Evolutionary conservation across 2,888 invertebrate genomes (phyloP).

Genomic region (Cynaeus angustus): DNA sequence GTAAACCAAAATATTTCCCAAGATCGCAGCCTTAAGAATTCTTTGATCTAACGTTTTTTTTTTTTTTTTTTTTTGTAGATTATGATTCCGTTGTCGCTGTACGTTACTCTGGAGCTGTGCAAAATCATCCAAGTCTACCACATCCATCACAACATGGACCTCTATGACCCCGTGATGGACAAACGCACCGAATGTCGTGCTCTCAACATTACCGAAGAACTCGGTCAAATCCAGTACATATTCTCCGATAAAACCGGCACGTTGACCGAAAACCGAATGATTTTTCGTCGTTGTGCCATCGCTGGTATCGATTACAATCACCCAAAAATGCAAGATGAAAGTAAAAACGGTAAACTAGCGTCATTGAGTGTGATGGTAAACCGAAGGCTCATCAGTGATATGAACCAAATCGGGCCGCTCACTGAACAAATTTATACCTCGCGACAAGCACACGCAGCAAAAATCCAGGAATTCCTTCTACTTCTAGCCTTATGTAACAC

Average conservation of each 20-base stretch:
- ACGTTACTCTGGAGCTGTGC: slow-evolving; percentile 97
- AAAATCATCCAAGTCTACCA: slow-evolving; percentile 97
- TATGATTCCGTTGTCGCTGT: slow-evolving; percentile 96
- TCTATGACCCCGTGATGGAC: slow-evolving; percentile 89
- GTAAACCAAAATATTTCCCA: no score
- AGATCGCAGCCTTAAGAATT: no score
- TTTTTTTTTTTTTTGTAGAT: slow-evolving; percentile 74
- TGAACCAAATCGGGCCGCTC: slow-evolving; percentile 65
- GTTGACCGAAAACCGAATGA: slow-evolving; percentile 97
- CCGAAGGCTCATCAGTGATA: slow-evolving; percentile 73
- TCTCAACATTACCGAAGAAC: slow-evolving; percentile 96
- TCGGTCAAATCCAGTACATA: slow-evolving; percentile 95
- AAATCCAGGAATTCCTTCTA: slow-evolving; percentile 91
- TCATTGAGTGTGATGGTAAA: slow-evolving; percentile 74
- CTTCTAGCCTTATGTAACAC: slow-evolving; percentile 97
- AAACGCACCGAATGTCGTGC: slow-evolving; percentile 92
- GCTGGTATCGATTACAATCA: slow-evolving; percentile 93
- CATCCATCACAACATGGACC: slow-evolving; percentile 91
- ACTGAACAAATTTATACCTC: slow-evolving; percentile 60
- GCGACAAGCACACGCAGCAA: slow-evolving; percentile 76
- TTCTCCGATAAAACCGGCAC: slow-evolving; percentile 99
- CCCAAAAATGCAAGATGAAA: slow-evolving; percentile 80
- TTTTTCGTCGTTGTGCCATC: slow-evolving; percentile 93
- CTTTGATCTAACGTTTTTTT: no score
- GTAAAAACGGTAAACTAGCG: slow-evolving; percentile 70